These are phyloP conservation scores for Apamea crenata DNA, from an alignment of 2,888 invertebrate genomes.

Conservation along the genomic window DNA sequence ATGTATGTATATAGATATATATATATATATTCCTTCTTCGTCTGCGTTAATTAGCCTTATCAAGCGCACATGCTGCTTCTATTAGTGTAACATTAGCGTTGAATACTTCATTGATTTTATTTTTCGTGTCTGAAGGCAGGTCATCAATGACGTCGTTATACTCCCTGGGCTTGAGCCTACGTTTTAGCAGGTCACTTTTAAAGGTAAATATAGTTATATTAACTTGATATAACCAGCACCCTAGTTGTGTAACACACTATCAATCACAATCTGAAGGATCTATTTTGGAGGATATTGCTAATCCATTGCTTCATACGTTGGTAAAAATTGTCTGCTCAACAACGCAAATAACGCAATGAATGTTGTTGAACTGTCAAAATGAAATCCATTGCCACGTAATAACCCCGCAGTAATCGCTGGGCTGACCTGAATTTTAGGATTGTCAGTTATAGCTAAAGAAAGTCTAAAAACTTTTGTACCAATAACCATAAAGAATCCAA, in stretches of 20 bases:
- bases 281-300: too few relatives aligned
- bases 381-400: too few relatives aligned
- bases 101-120: slow-evolving; percentile 54
- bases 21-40: slow-evolving; percentile 34
- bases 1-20: slow-evolving; percentile 1
- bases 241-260: too few relatives aligned
- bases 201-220: neutral
- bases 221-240: neutral
- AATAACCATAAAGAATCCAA: slow-evolving; percentile 21
- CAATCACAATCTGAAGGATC: too few relatives aligned
- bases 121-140: slow-evolving; percentile 1
- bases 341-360: too few relatives aligned
- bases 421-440: neutral
- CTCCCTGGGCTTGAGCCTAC: too few relatives aligned
- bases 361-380: too few relatives aligned
- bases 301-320: too few relatives aligned
- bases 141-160: too few relatives aligned
- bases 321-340: too few relatives aligned
- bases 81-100: slow-evolving; percentile 54
- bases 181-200: neutral
- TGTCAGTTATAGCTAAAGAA: neutral
- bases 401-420: too few relatives aligned
- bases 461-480: neutral
- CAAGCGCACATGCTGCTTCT: slow-evolving; percentile 49
- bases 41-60: slow-evolving; percentile 43